A percentile compares a stretch with the other conserved stretches of the same genome.
Evolutionary conservation across 2,113 vertebrate genomes (phyloP).

Genomic region (Lichenostomus cassidix): DNA sequence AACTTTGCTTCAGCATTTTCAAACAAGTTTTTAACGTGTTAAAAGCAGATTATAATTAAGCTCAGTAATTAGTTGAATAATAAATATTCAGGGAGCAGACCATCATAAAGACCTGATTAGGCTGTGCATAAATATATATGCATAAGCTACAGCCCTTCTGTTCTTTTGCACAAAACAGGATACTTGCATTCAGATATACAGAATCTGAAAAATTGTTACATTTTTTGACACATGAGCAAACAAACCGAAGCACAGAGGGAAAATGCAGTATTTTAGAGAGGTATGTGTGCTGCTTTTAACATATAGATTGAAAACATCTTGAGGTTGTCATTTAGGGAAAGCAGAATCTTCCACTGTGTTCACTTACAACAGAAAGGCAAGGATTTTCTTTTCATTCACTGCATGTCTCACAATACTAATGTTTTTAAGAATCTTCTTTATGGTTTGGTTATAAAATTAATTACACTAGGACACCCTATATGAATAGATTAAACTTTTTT

Average conservation of each 20-base stretch:
- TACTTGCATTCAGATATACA: not conserved
- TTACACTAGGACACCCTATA: not conserved
- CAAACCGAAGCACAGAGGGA: not conserved
- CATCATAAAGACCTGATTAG: conserved; percentile 33
- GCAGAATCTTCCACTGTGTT: not conserved
- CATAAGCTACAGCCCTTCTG: not conserved
- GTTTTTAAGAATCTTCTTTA: not conserved
- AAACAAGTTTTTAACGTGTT: conserved; percentile 21
- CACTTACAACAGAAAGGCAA: not conserved
- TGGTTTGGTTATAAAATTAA: not conserved
- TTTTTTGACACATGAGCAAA: conserved; percentile 31
- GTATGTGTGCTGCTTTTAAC: not conserved
- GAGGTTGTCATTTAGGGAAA: not conserved
- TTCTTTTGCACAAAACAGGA: not conserved
- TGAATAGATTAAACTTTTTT: not conserved
- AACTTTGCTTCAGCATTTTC: conserved; percentile 38
- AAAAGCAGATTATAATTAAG: conserved; percentile 63
- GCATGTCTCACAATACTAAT: not conserved
- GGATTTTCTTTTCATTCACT: not conserved
- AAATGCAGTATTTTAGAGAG: conserved; percentile 7
- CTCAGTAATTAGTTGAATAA: conserved; percentile 61
- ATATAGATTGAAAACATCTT: not conserved
- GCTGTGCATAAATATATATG: conserved; percentile 13
- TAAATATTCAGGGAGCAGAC: conserved; percentile 61
- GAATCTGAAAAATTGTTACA: not conserved